Conservation (phyloP, 2,113 vertebrate genomes). For the Zingel zingel region DNA sequence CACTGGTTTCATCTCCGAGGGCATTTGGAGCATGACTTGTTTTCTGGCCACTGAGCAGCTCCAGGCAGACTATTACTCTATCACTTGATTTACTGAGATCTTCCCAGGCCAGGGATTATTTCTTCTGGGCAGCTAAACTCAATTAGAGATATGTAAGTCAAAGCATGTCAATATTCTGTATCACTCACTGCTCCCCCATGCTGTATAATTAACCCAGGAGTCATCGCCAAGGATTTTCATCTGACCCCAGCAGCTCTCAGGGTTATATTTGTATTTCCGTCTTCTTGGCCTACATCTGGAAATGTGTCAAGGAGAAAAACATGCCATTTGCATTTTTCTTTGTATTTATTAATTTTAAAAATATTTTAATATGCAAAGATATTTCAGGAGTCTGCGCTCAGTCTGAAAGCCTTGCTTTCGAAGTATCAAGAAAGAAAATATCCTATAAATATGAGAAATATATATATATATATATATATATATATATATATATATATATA, state of each 20-base stretch:
- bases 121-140: not conserved
- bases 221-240: slow-evolving; percentile 17
- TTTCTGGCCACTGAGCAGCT: not conserved
- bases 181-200: slow-evolving; percentile 5
- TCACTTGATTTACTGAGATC: not conserved
- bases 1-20: slow-evolving; percentile 4
- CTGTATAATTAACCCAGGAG: slow-evolving; percentile 59
- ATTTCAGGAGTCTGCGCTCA: not conserved
- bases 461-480: not conserved
- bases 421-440: slow-evolving; percentile 12
- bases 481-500: not conserved
- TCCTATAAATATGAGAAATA: no score
- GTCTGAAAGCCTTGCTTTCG: not conserved
- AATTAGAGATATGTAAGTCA: slow-evolving; percentile 38
- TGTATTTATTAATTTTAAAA: slow-evolving; percentile 6
- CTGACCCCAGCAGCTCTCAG: slow-evolving; percentile 25
- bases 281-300: not conserved
- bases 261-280: slow-evolving; percentile 35
- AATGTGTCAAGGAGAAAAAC: slow-evolving; percentile 14
- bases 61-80: not conserved
- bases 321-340: slow-evolving; percentile 21
- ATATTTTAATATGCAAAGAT: slow-evolving; percentile 21
- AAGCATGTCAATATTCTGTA: slow-evolving; percentile 48
- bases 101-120: not conserved
- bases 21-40: not conserved